These are phyloP conservation scores for Onychostruthus taczanowskii DNA, from an alignment of 2,113 vertebrate genomes.

Conservation along the genomic window DNA sequence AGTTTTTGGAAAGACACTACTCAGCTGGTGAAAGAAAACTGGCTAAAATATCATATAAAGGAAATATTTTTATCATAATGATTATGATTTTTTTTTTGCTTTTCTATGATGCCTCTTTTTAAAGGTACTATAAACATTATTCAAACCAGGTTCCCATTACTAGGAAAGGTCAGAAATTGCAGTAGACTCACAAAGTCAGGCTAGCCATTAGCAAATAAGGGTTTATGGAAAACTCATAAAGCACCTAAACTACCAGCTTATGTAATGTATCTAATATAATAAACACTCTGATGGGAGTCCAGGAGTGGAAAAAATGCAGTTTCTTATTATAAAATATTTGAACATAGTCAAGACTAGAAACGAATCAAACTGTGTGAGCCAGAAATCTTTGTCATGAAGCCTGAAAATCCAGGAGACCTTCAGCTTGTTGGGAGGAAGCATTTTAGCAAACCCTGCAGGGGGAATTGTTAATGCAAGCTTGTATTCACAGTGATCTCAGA, in stretches of 20 bases:
- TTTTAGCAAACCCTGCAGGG: conserved; percentile 20
- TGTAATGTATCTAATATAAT: conserved; percentile 51
- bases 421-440: neutral
- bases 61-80: neutral
- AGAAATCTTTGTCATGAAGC: conserved; percentile 5
- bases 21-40: neutral
- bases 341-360: conserved; percentile 7
- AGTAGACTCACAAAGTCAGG: conserved; percentile 20
- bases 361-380: neutral
- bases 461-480: conserved; percentile 28
- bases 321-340: conserved; percentile 50
- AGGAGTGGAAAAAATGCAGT: conserved; percentile 38
- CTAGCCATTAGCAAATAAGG: conserved; percentile 51
- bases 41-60: neutral
- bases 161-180: conserved; percentile 28
- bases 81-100: neutral
- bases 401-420: conserved; percentile 45
- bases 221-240: conserved; percentile 64
- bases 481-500: neutral
- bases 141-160: conserved; percentile 16
- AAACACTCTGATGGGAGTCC: conserved; percentile 26
- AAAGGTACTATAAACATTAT: conserved; percentile 34
- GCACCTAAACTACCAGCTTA: conserved; percentile 40
- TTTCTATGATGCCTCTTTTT: conserved; percentile 21
- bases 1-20: neutral